Base-by-base conservation (phyloP, 2,797 vertebrate genomes). In the Bradypodion ventrale region DNA sequence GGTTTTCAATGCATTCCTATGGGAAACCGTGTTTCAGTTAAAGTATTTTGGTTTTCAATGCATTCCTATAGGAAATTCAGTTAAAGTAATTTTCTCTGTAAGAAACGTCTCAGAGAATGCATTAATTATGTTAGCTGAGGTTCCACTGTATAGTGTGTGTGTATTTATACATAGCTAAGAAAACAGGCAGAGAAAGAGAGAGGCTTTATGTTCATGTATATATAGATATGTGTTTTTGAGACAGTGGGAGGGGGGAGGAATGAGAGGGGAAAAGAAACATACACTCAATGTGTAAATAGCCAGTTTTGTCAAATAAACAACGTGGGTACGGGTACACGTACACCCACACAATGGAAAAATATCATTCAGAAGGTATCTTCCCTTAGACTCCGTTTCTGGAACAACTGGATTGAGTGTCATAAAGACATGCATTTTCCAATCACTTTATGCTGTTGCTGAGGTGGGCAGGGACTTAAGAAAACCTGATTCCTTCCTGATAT, bases 401-500 rank as follows among this genome's bases (percentile, higher is more conserved):
- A 2, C 15, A 35, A 15, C 1, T 40, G 8, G 25, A 40, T 42
- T 25, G 44, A 56, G 13, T 5, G 27, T 6, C 23, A 15, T 65
- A 77, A 37, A 19, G 59, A 75, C 0, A 19, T 32, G 66, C 27
- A 5, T 68, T 85, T 80, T 7, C 1, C 52, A 0, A 10, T 12
- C 6, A 16, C 15, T 32, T 75, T 3, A n/a, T 12, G 2, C 2
- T 19, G n/a, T n/a, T n/a, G 1, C 49, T 32, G 62, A 29, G 12
- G 29, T 15, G 68, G 25, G 25, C 49, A 60, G 46, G 0, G 65
- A 42, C 46, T 6, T 29, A 29, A 73, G 49, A 6, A 25, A 35
- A 21, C 1, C 40, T 1, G 37, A 27, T 16, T 0, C 8, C 32
- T 46, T 60, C 2, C 6, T 23, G 21, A 16, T 5, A 0, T 13